Evolutionary conservation across 2,888 invertebrate genomes (phyloP).

Genomic region (Zygaena filipendulae): DNA sequence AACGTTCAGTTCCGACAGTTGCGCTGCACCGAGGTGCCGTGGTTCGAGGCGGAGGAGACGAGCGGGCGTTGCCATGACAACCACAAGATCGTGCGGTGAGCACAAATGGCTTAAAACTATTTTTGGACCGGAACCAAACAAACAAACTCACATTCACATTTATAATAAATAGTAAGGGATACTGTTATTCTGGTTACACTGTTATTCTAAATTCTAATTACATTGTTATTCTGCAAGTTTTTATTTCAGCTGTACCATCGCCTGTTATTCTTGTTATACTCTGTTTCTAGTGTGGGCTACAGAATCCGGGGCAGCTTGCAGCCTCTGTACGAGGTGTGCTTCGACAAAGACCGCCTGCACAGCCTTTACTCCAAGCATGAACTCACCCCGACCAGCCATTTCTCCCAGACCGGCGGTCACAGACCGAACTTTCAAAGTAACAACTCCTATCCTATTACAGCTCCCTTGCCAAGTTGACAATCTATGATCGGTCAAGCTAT

Average conservation of each 20-base stretch:
- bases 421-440: conserved; percentile 21
- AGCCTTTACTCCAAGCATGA: conserved; percentile 37
- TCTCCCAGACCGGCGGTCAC: conserved; percentile 19
- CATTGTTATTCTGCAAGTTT: too few species aligned
- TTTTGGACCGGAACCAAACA: too few species aligned
- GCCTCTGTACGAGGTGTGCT: conserved; percentile 40
- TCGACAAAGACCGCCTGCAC: conserved; percentile 23
- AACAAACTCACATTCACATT: too few species aligned
- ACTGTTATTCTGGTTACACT: too few species aligned
- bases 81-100: too few species aligned
- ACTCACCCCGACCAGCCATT: conserved; percentile 24
- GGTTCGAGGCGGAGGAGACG: conserved; percentile 25
- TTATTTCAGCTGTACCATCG: too few species aligned
- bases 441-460: too few species aligned
- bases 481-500: too few species aligned
- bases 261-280: too few species aligned
- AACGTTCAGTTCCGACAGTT: conserved; percentile 34
- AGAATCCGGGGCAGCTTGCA: conserved; percentile 25
- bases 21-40: conserved; percentile 30
- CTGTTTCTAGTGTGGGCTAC: conserved; percentile 40
- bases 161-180: too few species aligned
- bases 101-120: neutral
- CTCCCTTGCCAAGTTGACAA: too few species aligned
- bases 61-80: conserved; percentile 19
- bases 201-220: too few species aligned